Base-by-base conservation (phyloP, 2,797 vertebrate genomes). In the Sciurus carolinensis region DNA sequence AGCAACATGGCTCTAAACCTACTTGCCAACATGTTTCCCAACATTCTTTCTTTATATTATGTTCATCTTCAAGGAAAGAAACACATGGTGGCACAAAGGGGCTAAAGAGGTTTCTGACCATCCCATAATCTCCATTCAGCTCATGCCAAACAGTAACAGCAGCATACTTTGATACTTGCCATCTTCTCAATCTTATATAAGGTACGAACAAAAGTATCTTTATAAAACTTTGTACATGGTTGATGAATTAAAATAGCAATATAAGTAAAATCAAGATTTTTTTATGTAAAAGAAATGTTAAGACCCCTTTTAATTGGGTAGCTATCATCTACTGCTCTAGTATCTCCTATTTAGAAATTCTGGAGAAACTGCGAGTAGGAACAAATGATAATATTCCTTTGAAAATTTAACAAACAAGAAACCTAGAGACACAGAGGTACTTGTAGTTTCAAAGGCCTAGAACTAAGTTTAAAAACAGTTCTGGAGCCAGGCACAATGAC, bases 401-500 rank as follows among this genome's bases (percentile, higher is more conserved):
- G 42, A 50, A 93, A 91, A 93, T 66, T 85, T 59, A 47, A 57
- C 44, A 96, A 93, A 83, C 12, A 80, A 95, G 93, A 81, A 84
- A 67, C 5, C 17, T 54, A 1, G 10, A 71, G 39, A 24, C 20
- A 91, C 28, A 92, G 67, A 91, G 39, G 9, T 52, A 80, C 42
- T 44, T 90, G 52, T 67, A 75, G 73, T 79, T 92, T 52, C 39
- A 66, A 76, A 50, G 77, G 50, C 42, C 73, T 80, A 72, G 54
- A 71, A 92, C 62, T 44, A 33, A 5, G 11, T 73, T 87, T 87
- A 26, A 26, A 62, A 57, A 57, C 20, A 57, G 20, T 57, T 57
- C 54, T 76, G 20, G 22, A 57, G 54, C 20, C 54, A 57, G 20
- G 54, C 54, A 57, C 54, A 57, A 7, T 57, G 20, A 20, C 17